Conservation (phyloP, 2,113 vertebrate genomes). For the Zapornia atra region DNA sequence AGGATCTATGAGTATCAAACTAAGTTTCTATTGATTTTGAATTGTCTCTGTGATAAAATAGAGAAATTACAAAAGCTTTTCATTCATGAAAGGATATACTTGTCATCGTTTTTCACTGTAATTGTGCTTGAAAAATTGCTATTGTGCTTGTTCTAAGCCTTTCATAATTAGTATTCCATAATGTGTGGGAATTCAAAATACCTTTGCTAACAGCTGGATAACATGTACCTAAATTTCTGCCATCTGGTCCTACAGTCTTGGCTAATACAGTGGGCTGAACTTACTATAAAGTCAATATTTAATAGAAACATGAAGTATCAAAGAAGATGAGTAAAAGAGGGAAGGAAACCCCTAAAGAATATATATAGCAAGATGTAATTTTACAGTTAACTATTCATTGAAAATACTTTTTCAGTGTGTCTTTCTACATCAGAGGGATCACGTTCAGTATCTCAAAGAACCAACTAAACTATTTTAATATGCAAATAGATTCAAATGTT, state of each 20-base stretch:
- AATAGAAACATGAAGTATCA: not conserved
- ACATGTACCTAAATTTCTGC: not conserved
- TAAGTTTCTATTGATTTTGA: not conserved
- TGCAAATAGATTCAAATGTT: not conserved
- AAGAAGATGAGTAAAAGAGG: not conserved
- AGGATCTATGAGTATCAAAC: not conserved
- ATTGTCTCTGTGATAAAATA: not conserved
- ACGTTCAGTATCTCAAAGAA: not conserved
- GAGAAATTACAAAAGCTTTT: not conserved
- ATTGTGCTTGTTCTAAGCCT: not conserved
- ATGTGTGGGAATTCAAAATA: conserved; percentile 10
- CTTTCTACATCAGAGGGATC: not conserved
- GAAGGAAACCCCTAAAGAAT: not conserved
- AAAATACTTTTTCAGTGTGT: not conserved
- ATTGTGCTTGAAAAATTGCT: not conserved
- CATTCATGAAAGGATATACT: not conserved
- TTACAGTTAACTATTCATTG: not conserved
- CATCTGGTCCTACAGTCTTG: not conserved
- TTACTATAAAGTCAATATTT: not conserved
- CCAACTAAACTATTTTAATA: not conserved
- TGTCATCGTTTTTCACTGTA: not conserved
- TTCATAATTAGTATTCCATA: conserved; percentile 25
- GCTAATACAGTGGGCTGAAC: not conserved
- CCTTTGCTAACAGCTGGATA: conserved; percentile 27
- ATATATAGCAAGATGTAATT: not conserved